Evolutionary conservation across 30 jellyfish, hydroid and myxozoan genomes (phyloP).

Genomic region (Catostylus mosaicus): DNA sequence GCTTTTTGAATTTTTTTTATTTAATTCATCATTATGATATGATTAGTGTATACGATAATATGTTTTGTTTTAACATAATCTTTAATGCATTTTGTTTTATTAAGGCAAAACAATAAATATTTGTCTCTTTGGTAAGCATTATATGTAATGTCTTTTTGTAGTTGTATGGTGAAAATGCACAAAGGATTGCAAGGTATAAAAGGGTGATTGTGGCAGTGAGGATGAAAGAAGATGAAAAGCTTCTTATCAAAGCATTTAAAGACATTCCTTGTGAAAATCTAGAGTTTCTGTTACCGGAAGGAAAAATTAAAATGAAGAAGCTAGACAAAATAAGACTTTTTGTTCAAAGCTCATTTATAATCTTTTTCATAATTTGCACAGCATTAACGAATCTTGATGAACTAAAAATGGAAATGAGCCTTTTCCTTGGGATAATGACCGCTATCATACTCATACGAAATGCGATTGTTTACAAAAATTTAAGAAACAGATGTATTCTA

Average conservation of each 20-base stretch:
- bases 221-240: slow-evolving; percentile 19
- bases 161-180: slow-evolving; percentile 60
- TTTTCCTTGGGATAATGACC: slow-evolving; percentile 19
- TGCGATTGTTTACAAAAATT: slow-evolving; percentile 39
- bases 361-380: slow-evolving; percentile 35
- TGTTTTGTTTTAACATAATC: no score
- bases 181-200: slow-evolving; percentile 70
- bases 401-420: slow-evolving; percentile 33
- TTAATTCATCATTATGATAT: no score
- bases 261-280: slow-evolving; percentile 83
- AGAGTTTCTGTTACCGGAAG: slow-evolving; percentile 76
- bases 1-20: no score
- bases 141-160: slow-evolving; percentile 12
- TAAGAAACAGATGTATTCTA: slow-evolving; percentile 48
- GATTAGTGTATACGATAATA: no score
- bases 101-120: neutral
- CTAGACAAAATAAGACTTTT: slow-evolving; percentile 65
- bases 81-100: no score
- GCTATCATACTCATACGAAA: slow-evolving; percentile 40
- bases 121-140: slow-evolving; percentile 8
- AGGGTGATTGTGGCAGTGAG: slow-evolving; percentile 73
- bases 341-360: slow-evolving; percentile 22
- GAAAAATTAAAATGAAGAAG: slow-evolving; percentile 61
- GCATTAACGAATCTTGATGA: slow-evolving; percentile 51
- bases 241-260: slow-evolving; percentile 65